Evolutionary conservation across 2,113 vertebrate species (phyloP).

Genomic region (Cranoglanis bouderius): DNA sequence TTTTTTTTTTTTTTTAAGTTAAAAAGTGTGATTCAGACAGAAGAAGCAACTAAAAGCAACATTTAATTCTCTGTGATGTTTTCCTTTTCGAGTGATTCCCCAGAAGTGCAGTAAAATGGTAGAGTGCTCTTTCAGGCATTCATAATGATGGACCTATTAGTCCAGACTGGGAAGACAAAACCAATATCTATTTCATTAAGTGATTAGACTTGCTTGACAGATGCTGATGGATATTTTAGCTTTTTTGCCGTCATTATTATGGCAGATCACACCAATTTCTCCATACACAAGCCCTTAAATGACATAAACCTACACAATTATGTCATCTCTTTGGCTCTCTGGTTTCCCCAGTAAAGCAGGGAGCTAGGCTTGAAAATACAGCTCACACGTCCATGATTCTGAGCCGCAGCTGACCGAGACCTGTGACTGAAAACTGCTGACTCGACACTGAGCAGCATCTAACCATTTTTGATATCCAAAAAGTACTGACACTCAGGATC

Average conservation of each 20-base stretch:
- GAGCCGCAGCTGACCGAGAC: slow-evolving; percentile 13
- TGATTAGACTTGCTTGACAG: background rate
- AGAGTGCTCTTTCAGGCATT: background rate
- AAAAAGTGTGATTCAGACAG: background rate
- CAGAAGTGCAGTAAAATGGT: slow-evolving; percentile 11
- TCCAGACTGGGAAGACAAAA: background rate
- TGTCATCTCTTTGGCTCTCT: background rate
- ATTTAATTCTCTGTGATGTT: background rate
- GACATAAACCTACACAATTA: background rate
- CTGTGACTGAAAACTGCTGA: slow-evolving; percentile 40
- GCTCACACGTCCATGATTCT: background rate
- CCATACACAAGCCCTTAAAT: background rate
- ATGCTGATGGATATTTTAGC: background rate
- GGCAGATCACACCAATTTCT: background rate
- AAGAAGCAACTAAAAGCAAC: background rate
- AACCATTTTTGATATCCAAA: background rate
- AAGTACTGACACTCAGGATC: slow-evolving; percentile 27
- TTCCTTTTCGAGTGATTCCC: background rate
- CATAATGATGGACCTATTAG: background rate
- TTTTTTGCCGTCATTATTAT: background rate
- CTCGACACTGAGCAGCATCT: slow-evolving; percentile 13
- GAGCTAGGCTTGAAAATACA: background rate
- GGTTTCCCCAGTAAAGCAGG: background rate
- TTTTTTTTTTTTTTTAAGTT: too few species aligned
- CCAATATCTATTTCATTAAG: background rate